phyloP scores from a whole-genome alignment of 2,888 invertebrate species.

The Philonicus albiceps region DNA sequence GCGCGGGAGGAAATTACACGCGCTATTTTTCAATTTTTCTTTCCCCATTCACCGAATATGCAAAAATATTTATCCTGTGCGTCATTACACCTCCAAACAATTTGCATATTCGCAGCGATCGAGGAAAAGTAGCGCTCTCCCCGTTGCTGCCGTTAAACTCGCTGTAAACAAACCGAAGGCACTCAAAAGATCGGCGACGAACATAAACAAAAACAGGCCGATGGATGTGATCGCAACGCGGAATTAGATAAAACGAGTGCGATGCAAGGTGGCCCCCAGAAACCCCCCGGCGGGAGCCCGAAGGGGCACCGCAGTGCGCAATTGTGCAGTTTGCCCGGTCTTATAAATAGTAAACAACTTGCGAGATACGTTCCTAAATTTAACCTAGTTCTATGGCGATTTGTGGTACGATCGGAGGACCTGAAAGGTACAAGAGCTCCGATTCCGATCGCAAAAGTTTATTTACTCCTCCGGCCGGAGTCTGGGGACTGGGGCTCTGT shows the following conservation, averaged over 20 bases:
- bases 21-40: neutral
- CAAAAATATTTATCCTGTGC: neutral
- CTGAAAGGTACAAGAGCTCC: neutral
- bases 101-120: neutral
- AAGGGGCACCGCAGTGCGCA: constrained; percentile 2
- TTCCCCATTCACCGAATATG: neutral
- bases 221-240: neutral
- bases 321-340: neutral
- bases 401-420: neutral
- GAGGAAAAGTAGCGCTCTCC: neutral
- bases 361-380: neutral
- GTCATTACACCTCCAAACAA: neutral
- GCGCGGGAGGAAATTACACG: neutral
- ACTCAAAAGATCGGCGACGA: neutral
- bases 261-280: neutral
- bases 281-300: neutral
- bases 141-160: neutral
- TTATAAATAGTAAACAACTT: constrained; percentile 27
- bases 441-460: neutral
- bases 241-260: neutral
- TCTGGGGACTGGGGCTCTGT: neutral
- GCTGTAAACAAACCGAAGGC: neutral
- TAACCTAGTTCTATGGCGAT: neutral
- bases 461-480: neutral
- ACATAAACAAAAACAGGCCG: constrained; percentile 26